These are phyloP conservation scores for Notodonta ziczac DNA, from an alignment of 2,888 invertebrate species.

Conservation along the genomic window DNA sequence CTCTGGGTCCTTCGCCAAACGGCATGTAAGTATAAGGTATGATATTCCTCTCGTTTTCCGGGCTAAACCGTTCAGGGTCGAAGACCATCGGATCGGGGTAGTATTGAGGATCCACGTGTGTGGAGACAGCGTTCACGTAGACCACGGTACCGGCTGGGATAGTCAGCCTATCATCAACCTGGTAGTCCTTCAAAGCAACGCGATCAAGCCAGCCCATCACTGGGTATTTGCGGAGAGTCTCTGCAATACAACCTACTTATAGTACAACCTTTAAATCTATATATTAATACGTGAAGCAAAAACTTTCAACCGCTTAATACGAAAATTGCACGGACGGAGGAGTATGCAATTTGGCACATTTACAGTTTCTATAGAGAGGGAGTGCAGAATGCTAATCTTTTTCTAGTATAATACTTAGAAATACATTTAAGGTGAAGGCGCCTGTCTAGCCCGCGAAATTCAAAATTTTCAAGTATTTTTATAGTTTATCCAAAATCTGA, in stretches of 20 bases:
- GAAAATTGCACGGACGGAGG: no score
- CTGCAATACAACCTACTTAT: constrained; percentile 23
- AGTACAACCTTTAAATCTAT: no score
- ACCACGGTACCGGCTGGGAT: constrained; percentile 43
- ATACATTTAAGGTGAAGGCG: no score
- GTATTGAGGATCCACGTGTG: constrained; percentile 65
- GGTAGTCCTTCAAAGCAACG: constrained; percentile 33
- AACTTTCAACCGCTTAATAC: no score
- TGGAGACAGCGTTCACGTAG: constrained; percentile 41
- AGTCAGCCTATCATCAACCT: constrained; percentile 44
- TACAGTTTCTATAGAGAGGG: no score
- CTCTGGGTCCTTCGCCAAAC: constrained; percentile 83
- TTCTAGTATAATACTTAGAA: no score
- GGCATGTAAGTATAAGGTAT: constrained; percentile 61
- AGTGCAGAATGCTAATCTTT: no score
- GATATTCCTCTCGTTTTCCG: constrained; percentile 73
- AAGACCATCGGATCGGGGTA: constrained; percentile 79
- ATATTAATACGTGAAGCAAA: no score
- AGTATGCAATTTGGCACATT: no score
- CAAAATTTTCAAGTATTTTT: no score
- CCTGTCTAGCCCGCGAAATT: no score
- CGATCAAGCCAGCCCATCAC: constrained; percentile 49
- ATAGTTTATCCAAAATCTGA: no score
- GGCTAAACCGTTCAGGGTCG: constrained; percentile 79
- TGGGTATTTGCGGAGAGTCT: constrained; percentile 42